Evolutionary conservation across 2,113 vertebrate species (phyloP).

Genomic region (Tichodroma muraria): DNA sequence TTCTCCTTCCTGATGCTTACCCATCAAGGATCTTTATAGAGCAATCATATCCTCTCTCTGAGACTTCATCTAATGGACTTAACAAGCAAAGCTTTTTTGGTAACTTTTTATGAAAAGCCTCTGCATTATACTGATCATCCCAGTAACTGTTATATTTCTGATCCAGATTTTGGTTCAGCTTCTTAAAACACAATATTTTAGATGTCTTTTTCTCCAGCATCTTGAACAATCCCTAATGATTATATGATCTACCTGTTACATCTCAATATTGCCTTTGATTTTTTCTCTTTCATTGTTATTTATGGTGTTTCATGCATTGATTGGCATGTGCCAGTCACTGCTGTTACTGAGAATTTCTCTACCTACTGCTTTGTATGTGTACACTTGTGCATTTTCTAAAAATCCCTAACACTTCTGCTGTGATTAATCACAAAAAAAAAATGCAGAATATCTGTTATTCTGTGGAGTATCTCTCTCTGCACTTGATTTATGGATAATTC

Average conservation of each 20-base stretch:
- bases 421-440: background rate
- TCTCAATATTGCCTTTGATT: background rate
- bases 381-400: background rate
- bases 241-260: background rate
- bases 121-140: background rate
- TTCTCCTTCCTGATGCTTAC: conserved; percentile 24
- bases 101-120: background rate
- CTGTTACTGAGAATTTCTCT: background rate
- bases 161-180: background rate
- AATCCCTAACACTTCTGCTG: background rate
- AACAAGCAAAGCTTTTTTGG: background rate
- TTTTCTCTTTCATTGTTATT: background rate
- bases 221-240: background rate
- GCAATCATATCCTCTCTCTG: background rate
- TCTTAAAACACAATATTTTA: background rate
- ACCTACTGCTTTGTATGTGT: background rate
- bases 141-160: background rate
- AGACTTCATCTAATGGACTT: background rate
- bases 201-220: background rate
- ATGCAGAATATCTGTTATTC: background rate
- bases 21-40: conserved; percentile 11
- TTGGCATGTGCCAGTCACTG: background rate
- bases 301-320: background rate
- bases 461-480: background rate
- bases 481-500: background rate